Percentiles rank a stretch among this genome's conserved stretches.
phyloP scores from a whole-genome alignment of 2,113 vertebrate species.

The Ancistrus triradiatus region DNA sequence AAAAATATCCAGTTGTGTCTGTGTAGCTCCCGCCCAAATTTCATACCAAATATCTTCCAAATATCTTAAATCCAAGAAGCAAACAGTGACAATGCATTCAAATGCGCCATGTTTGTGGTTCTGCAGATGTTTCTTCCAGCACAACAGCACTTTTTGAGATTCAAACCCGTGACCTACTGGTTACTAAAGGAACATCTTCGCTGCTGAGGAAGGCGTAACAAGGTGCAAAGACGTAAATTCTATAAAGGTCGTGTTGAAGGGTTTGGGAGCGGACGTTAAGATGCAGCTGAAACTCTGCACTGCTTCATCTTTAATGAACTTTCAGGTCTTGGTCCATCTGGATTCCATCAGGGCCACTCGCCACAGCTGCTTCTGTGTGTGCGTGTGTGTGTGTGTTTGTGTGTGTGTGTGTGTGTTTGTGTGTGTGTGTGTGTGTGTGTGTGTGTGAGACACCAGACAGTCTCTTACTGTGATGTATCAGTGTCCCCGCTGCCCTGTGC shows the following conservation, averaged over 20 bases:
- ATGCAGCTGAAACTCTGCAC: slow-evolving; percentile 1
- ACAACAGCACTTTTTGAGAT: no score
- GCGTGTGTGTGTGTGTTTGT: slow-evolving; percentile 31
- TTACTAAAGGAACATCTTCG: background rate
- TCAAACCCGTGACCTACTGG: no score
- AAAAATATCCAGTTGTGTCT: no score
- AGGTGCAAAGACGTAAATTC: background rate
- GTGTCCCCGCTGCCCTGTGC: slow-evolving; percentile 69
- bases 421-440: slow-evolving; percentile 38
- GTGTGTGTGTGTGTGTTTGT: slow-evolving; percentile 38
- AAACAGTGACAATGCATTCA: no score
- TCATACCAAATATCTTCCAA: no score
- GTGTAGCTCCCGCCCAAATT: no score
- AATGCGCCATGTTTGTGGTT: no score
- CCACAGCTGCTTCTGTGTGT: slow-evolving; percentile 41
- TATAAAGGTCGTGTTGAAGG: background rate
- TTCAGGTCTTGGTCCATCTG: slow-evolving; percentile 61
- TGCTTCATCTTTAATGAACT: slow-evolving; percentile 41
- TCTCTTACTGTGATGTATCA: slow-evolving; percentile 71
- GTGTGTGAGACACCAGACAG: slow-evolving; percentile 59
- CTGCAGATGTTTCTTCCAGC: no score
- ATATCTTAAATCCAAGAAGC: no score
- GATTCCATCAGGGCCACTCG: slow-evolving; percentile 60
- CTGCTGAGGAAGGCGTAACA: background rate
- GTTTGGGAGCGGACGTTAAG: background rate